Conservation (phyloP, 2,888 invertebrate genomes). For the Caradrina kadenii region DNA sequence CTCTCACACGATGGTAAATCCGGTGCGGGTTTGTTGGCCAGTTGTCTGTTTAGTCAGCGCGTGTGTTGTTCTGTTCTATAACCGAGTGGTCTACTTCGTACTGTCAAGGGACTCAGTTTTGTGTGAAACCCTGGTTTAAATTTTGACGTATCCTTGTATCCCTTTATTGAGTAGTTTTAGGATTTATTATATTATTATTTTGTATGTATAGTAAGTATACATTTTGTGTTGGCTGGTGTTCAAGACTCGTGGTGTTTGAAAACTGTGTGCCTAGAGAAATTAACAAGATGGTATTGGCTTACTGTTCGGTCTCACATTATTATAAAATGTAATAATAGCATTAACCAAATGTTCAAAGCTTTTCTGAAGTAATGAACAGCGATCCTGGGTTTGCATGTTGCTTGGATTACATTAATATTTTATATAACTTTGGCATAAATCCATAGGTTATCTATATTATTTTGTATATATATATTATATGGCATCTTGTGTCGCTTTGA, state of each 20-base stretch:
- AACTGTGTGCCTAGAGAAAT: constrained; percentile 25
- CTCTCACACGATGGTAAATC: constrained; percentile 70
- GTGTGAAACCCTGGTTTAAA: constrained; percentile 54
- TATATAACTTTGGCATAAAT: constrained; percentile 1
- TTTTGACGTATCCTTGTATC: constrained; percentile 41
- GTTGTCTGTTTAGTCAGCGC: constrained; percentile 66
- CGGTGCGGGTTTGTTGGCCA: constrained; percentile 79
- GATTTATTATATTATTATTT: constrained; percentile 6
- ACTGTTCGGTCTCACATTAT: constrained; percentile 21
- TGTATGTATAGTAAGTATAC: constrained; percentile 9
- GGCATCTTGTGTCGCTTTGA: constrained; percentile 36
- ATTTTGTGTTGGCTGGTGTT: constrained; percentile 36
- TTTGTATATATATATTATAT: constrained; percentile 54
- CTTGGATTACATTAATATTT: constrained; percentile 35
- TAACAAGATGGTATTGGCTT: constrained; percentile 52
- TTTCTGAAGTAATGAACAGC: constrained; percentile 24
- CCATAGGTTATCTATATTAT: constrained; percentile 23
- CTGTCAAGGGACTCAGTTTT: constrained; percentile 77
- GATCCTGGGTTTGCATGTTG: constrained; percentile 53
- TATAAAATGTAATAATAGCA: background rate
- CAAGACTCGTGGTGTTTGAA: constrained; percentile 22
- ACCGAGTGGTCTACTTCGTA: constrained; percentile 71
- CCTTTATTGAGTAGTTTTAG: constrained; percentile 46
- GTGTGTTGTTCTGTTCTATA: constrained; percentile 66
- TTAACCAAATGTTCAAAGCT: constrained; percentile 23